A percentile compares a stretch with the other conserved stretches of the same genome.
phyloP scores from a whole-genome alignment of 2,888 invertebrate species.

The Drosophila eohydei region DNA sequence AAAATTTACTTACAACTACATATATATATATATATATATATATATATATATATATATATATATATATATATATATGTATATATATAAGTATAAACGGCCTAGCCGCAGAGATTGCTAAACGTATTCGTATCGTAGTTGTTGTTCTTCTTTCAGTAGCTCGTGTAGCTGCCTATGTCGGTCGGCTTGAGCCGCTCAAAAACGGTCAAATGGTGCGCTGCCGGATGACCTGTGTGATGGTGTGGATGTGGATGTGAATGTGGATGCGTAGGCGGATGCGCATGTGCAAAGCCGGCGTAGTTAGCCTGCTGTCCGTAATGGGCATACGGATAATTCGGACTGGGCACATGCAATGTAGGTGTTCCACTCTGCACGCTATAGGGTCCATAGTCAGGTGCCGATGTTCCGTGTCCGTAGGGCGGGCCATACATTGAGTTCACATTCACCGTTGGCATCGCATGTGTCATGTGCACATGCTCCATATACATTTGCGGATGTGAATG shows the following conservation, averaged over 20 bases:
- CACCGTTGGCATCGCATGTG: slow-evolving; percentile 85
- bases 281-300: slow-evolving; percentile 61
- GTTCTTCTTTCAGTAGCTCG: slow-evolving; percentile 83
- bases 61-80: neutral
- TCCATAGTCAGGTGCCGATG: slow-evolving; percentile 52
- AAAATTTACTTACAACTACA: slow-evolving; percentile 47
- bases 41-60: neutral
- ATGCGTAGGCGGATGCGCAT: slow-evolving; percentile 50
- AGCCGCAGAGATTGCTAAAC: slow-evolving; percentile 63
- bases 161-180: slow-evolving; percentile 86
- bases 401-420: slow-evolving; percentile 74
- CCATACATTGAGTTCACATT: slow-evolving; percentile 84
- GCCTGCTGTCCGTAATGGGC: slow-evolving; percentile 82
- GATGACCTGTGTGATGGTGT: slow-evolving; percentile 72
- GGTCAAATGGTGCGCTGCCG: slow-evolving; percentile 83
- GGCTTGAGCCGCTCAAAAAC: slow-evolving; percentile 86
- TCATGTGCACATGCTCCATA: slow-evolving; percentile 84
- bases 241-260: slow-evolving; percentile 54
- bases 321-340: slow-evolving; percentile 89
- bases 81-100: slow-evolving; percentile 48
- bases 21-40: slow-evolving; percentile 14
- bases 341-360: slow-evolving; percentile 87
- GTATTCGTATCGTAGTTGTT: slow-evolving; percentile 16
- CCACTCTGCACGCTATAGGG: slow-evolving; percentile 48
- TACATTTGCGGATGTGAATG: slow-evolving; percentile 79